Evolutionary conservation across 1,140 invertebrate genomes (phyloP).

Genomic region (Nephila pilipes): DNA sequence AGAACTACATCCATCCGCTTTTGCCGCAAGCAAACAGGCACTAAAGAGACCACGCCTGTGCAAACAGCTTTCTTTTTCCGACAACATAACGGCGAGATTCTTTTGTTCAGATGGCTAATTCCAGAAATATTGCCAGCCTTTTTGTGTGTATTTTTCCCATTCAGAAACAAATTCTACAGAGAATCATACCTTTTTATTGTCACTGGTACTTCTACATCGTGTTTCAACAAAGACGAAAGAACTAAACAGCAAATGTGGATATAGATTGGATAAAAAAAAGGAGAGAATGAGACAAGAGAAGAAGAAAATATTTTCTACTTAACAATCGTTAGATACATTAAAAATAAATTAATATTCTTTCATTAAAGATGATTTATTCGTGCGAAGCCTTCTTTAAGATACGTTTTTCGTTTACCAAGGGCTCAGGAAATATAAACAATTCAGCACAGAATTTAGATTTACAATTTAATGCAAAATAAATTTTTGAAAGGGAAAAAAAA

Average conservation of each 20-base stretch:
- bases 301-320: too few relatives aligned
- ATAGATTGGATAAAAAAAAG: too few relatives aligned
- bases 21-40: neutral
- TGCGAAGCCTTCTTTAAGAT: too few relatives aligned
- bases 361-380: too few relatives aligned
- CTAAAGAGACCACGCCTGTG: neutral
- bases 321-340: too few relatives aligned
- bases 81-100: neutral
- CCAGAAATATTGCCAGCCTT: neutral
- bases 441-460: too few relatives aligned
- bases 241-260: neutral
- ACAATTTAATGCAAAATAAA: too few relatives aligned
- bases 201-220: neutral
- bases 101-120: constrained; percentile 3
- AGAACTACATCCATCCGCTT: neutral
- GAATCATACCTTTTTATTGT: neutral
- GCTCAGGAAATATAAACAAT: too few relatives aligned
- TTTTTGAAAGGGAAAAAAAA: too few relatives aligned
- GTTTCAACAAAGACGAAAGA: neutral
- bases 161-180: neutral
- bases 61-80: neutral
- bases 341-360: too few relatives aligned
- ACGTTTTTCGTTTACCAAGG: too few relatives aligned
- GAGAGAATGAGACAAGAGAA: too few relatives aligned
- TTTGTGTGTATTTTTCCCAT: neutral